Evolutionary conservation across 2,888 invertebrate genomes (phyloP).

Genomic region (Nomada fucata): DNA sequence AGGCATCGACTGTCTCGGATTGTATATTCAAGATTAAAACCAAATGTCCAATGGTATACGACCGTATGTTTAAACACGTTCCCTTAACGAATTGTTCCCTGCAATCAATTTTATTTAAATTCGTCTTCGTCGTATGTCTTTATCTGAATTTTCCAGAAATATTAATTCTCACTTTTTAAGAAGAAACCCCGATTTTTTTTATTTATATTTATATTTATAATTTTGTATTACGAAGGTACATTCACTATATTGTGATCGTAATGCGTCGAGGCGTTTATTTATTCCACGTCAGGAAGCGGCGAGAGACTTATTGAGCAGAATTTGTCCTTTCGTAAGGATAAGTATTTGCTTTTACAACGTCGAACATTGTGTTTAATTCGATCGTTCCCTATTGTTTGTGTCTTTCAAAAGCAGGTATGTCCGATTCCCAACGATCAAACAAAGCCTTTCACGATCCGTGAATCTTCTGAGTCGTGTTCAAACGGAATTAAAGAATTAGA

Average conservation of each 20-base stretch:
- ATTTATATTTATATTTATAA: conserved; percentile 2
- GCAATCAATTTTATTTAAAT: too few relatives aligned
- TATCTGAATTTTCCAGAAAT: too few relatives aligned
- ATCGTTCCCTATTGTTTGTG: not conserved
- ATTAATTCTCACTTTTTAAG: too few relatives aligned
- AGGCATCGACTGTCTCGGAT: not conserved
- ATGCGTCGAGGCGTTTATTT: conserved; percentile 46
- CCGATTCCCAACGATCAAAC: not conserved
- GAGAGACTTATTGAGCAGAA: not conserved
- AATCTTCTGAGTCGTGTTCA: too few relatives aligned
- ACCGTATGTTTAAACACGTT: too few relatives aligned
- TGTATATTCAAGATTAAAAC: not conserved
- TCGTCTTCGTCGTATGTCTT: too few relatives aligned
- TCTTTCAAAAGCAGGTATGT: not conserved
- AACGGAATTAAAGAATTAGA: too few relatives aligned
- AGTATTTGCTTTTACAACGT: conserved; percentile 36
- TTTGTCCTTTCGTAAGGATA: conserved; percentile 35
- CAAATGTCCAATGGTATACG: not conserved
- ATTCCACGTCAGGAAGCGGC: conserved; percentile 37
- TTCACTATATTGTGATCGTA: conserved; percentile 43
- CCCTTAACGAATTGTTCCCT: not conserved
- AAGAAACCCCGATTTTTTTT: too few relatives aligned
- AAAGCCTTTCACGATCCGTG: not conserved
- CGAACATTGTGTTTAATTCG: conserved; percentile 2
- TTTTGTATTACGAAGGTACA: conserved; percentile 2